Evolutionary conservation across 2,888 invertebrate species (phyloP), one percentile per base, ranked within the genome.

Genomic region (Fabriciana adippe): DNA sequence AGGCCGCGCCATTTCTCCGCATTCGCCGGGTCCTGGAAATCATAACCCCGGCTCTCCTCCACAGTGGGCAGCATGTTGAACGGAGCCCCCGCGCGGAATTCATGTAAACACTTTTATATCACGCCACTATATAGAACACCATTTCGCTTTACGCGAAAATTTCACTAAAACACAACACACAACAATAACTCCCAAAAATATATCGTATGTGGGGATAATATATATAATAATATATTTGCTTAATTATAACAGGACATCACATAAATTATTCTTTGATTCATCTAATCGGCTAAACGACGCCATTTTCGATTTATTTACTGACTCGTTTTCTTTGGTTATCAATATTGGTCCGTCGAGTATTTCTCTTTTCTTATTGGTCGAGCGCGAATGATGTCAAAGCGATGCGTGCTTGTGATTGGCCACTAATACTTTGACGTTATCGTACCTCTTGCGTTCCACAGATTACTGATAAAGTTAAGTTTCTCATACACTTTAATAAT

Each of bases 1-100:
- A 98, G 94, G 75, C 98, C 97, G 84, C 96, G 96, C 98, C 98
- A 99, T 94, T 98, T 98, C 78, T 95, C 94, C 79, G 95, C 95
- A 93, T 97, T 98, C 89, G 97, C 97, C 84, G 96, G 96, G 87
- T 96, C 96, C 86, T 95, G 95, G 92, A 97, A 98, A 94, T 98
- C 97, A 93, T 96, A 97, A 75, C 92, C 92, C 77, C 89, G 88
- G 78, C 88, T 88, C 86, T 93, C 93, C 86, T 92, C 92, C 86
- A 91, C 92, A 74, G 92, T 91, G 81, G 92, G 90, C 81, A 93
- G 87, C 92, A 92, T 92, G 81, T 83, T 90, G 86, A 79, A 84
- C 83, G 80, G 74, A 76, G 79, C 74, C 75, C 80, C 88, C 83
- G 81, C 82, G 78, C 81, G 81, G 86, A 83, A 90, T 75, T 88